Evolutionary conservation across 1,140 invertebrate genomes (phyloP).

Genomic region (Dinoponera quadriceps): DNA sequence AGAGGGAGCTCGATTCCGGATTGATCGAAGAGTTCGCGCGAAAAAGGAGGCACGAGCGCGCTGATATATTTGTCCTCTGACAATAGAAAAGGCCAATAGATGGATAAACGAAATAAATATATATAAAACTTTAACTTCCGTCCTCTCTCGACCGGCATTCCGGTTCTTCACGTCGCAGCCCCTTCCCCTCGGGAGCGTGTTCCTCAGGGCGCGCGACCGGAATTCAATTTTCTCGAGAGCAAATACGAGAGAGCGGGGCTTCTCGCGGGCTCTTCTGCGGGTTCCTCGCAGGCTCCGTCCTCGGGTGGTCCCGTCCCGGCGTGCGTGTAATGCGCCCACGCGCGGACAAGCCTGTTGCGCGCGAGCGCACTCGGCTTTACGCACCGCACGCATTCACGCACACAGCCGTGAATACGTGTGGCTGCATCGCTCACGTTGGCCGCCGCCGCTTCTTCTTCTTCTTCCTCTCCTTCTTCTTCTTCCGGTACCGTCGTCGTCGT

Average conservation of each 20-base stretch:
- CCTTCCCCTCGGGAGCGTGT: neutral
- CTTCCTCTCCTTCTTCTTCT: neutral
- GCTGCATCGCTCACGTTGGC: slow-evolving; percentile 21
- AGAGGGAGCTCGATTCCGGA: no score
- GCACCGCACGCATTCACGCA: neutral
- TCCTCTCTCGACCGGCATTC: no score
- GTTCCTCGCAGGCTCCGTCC: slow-evolving; percentile 12
- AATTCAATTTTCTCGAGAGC: slow-evolving; percentile 58
- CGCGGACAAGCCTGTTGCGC: slow-evolving; percentile 38
- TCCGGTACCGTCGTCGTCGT: neutral
- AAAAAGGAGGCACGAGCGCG: no score
- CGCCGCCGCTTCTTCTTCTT: slow-evolving; percentile 27
- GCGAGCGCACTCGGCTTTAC: slow-evolving; percentile 4
- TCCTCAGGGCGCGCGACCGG: neutral
- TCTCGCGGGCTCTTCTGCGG: neutral
- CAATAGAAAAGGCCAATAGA: no score
- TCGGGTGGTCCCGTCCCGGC: slow-evolving; percentile 64
- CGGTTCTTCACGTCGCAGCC: no score
- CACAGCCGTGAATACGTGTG: slow-evolving; percentile 15
- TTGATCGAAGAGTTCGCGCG: no score
- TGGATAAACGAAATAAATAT: no score
- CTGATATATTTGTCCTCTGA: no score
- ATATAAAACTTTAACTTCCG: no score
- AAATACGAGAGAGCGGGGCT: slow-evolving; percentile 24
- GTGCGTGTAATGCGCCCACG: slow-evolving; percentile 49